Percentiles rank a stretch among this genome's conserved stretches.
These are phyloP conservation scores for Myotis daubentonii DNA, from an alignment of 2,797 vertebrate species.

Conservation along the genomic window DNA sequence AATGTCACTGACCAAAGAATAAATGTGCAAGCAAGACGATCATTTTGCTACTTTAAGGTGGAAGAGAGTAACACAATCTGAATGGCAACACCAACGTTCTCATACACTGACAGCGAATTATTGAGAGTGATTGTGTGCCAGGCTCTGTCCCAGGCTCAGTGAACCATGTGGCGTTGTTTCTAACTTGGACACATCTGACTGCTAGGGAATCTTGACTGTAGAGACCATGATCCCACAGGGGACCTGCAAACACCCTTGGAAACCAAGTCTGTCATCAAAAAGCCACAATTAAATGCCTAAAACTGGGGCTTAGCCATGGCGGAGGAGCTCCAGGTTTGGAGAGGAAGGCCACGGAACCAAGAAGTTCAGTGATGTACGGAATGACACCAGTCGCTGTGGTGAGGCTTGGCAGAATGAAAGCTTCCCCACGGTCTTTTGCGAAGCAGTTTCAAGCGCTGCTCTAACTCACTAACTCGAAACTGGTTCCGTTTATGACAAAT, in stretches of 20 bases:
- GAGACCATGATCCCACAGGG: neutral
- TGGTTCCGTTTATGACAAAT: neutral
- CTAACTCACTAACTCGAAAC: neutral
- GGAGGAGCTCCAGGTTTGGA: neutral
- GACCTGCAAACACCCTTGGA: slow-evolving; percentile 40
- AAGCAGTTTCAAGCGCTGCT: neutral
- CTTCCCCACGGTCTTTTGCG: neutral
- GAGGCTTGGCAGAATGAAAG: neutral
- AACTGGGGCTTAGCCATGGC: neutral
- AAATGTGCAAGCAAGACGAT: neutral
- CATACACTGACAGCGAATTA: neutral
- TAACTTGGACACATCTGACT: neutral
- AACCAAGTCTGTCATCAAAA: slow-evolving; percentile 57
- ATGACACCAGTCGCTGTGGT: neutral
- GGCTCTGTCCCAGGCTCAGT: neutral
- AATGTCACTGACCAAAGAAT: neutral
- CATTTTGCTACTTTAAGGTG: neutral
- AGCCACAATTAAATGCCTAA: slow-evolving; percentile 45
- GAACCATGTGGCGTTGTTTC: neutral
- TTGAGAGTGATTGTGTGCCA: neutral
- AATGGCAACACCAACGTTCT: neutral
- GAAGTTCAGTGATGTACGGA: neutral
- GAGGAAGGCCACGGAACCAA: neutral
- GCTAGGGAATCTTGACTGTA: neutral
- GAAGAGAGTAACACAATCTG: neutral